phyloP scores from a whole-genome alignment of 2,888 invertebrate genomes.

The Ectropis crepuscularia region DNA sequence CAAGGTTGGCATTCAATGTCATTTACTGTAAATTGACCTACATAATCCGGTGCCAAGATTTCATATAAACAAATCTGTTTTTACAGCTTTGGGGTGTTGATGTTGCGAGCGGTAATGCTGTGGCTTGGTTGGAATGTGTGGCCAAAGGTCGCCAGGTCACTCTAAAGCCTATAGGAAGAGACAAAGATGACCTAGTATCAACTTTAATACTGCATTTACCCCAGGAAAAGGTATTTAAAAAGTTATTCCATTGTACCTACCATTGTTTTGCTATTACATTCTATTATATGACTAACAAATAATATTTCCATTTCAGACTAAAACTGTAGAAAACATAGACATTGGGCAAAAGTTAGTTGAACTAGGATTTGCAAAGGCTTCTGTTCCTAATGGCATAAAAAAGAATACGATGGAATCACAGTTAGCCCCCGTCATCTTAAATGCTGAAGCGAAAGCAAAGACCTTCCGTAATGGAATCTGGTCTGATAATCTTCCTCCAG shows the following conservation, averaged over 20 bases:
- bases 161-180: conserved; percentile 75
- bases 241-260: not conserved
- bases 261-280: not conserved
- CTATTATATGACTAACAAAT: conserved; percentile 21
- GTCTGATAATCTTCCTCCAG: conserved; percentile 74
- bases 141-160: conserved; percentile 77
- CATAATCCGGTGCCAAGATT: conserved; percentile 42
- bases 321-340: conserved; percentile 71
- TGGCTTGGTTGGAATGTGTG: conserved; percentile 85
- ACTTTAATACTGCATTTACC: conserved; percentile 76
- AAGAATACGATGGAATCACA: conserved; percentile 73
- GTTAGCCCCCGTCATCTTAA: conserved; percentile 66
- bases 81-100: conserved; percentile 81
- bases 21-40: conserved; percentile 33
- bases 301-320: conserved; percentile 61
- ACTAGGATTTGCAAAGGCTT: conserved; percentile 76
- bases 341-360: conserved; percentile 77
- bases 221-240: conserved; percentile 62
- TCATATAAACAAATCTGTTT: conserved; percentile 34
- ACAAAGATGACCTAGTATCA: conserved; percentile 75
- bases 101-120: conserved; percentile 79
- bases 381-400: conserved; percentile 61
- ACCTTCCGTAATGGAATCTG: conserved; percentile 74
- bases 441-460: conserved; percentile 73
- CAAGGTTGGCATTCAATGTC: conserved; percentile 64